These are phyloP conservation scores for Platygyra sinensis DNA, from an alignment of 64 coral and sea anemone genomes.

Conservation along the genomic window DNA sequence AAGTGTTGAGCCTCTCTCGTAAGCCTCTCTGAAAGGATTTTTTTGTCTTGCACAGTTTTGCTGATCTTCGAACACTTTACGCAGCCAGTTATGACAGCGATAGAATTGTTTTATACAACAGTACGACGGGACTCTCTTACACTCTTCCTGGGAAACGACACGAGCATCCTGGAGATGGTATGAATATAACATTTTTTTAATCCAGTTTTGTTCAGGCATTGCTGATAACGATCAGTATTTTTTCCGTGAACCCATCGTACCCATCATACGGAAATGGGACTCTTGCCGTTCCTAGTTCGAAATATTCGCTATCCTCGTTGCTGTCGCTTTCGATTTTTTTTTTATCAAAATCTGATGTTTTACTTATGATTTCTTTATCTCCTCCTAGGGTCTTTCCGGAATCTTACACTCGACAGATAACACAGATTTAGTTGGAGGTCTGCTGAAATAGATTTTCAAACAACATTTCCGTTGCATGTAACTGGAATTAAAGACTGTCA, in stretches of 20 bases:
- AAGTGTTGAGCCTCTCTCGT: too few species aligned
- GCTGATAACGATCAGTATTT: too few species aligned
- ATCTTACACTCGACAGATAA: conserved; percentile 13
- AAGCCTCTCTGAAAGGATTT: neutral
- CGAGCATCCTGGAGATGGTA: conserved; percentile 69
- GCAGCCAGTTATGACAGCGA: conserved; percentile 91
- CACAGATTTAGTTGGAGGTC: neutral
- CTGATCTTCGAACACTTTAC: conserved; percentile 83
- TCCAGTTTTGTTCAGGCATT: too few species aligned
- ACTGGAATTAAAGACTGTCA: neutral
- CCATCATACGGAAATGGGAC: too few species aligned
- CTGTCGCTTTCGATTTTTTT: too few species aligned
- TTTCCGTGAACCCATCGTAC: too few species aligned
- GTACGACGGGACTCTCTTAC: conserved; percentile 78
- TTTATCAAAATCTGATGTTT: too few species aligned
- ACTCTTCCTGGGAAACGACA: conserved; percentile 80
- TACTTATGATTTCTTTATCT: neutral
- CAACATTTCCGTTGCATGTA: too few species aligned
- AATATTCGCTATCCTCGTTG: too few species aligned
- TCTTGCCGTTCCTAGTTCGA: too few species aligned
- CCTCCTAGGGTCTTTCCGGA: conserved; percentile 30
- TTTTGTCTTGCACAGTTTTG: conserved; percentile 68
- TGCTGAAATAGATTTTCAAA: too few species aligned
- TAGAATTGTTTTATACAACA: conserved; percentile 77
- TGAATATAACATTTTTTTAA: neutral